Evolutionary conservation across 2,888 invertebrate genomes (phyloP), one percentile per base, ranked within the genome.

Genomic region (Rotaria sp.): DNA sequence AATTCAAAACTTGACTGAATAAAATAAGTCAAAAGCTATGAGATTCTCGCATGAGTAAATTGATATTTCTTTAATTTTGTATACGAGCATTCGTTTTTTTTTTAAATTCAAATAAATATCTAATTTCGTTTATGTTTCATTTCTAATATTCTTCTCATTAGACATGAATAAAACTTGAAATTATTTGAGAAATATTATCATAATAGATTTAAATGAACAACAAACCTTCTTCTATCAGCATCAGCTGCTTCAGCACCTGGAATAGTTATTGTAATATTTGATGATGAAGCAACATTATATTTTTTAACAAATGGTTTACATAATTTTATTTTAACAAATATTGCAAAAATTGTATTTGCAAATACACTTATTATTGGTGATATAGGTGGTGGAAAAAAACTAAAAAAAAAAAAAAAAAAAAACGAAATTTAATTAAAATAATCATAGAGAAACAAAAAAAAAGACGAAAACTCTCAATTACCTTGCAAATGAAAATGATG

Each of bases 351-450:
- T 1, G 95, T 95, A 90, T 95, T 95, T 86, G 95, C 93, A n/a
- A 96, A 91, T 1, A 95, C 94, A 45, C 95, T 94, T 87, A 97
- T 94, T 24, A 96, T 94, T n/a, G 97, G 96, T 92, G 97, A 96
- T 86, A 96, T 92, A 2, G 96, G 95, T 90, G 95, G 95, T 74
- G 97, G 97, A 91, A 97, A 97, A 92, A 97, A 97, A 91, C 97
- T 97, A 91, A 18, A 93, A 94, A 75, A 87, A 80, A 88, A 80
- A 88, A 85, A 85, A 85, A 84, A 35, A 8, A 48, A 57, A 11
- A 45, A 45, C 11, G 10, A 26, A 11, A 15, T 80, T 26, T 5
- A 84, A 84, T 30, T 35, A 38, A 35, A 84, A 50, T 18, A 50
- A 50, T 15, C 5, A 5, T 8, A 5, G 11, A 50, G 50, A 1